Evolutionary conservation across 2,797 vertebrate genomes (phyloP).

Genomic region (Capromys pilorides): DNA sequence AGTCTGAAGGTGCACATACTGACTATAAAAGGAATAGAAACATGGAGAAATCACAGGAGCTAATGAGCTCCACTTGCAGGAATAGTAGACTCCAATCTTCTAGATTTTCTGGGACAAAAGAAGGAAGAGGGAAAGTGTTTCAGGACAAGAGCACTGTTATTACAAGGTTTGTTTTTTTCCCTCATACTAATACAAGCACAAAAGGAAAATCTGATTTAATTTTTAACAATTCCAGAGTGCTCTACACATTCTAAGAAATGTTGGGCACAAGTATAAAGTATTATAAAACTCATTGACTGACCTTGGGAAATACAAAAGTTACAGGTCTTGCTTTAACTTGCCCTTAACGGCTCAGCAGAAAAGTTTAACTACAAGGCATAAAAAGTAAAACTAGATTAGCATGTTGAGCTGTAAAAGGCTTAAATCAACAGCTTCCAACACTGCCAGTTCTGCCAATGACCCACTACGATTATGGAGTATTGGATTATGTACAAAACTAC

Average conservation of each 20-base stretch:
- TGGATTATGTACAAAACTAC: too few species aligned
- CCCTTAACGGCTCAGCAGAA: too few species aligned
- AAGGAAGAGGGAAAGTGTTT: neutral
- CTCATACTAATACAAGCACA: neutral
- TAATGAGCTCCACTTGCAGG: neutral
- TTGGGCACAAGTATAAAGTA: neutral
- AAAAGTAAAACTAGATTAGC: too few species aligned
- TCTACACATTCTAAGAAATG: slow-evolving; percentile 26
- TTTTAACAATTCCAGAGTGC: neutral
- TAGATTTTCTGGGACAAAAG: neutral
- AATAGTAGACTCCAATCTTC: neutral
- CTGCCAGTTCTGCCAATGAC: too few species aligned
- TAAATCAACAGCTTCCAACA: too few species aligned
- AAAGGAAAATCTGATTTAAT: neutral
- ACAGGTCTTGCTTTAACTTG: too few species aligned
- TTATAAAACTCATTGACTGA: neutral
- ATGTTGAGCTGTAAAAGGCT: too few species aligned
- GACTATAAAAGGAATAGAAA: slow-evolving; percentile 6
- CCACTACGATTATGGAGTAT: too few species aligned
- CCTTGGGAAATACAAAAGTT: too few species aligned
- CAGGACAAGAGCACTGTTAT: neutral
- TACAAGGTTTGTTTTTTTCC: neutral
- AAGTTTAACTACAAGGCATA: too few species aligned
- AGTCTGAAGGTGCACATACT: slow-evolving; percentile 60
- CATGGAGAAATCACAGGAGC: neutral